Conservation (phyloP, 2,888 invertebrate species). For the Lycia hirtaria region DNA sequence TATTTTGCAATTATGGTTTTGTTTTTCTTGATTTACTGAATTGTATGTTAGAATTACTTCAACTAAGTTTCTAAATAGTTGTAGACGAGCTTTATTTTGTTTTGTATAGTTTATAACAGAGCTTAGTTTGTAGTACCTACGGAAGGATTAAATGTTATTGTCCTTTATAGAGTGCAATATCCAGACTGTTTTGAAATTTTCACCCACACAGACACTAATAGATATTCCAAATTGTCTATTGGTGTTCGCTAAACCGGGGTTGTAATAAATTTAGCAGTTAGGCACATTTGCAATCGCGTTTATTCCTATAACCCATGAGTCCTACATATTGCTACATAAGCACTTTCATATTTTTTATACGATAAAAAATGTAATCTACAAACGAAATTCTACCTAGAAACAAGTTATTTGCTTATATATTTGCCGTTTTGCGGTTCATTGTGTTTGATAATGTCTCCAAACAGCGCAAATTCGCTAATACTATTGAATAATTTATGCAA, state of each 20-base stretch:
- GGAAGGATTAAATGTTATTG: background rate
- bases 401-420: background rate
- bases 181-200: slow-evolving; percentile 2
- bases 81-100: background rate
- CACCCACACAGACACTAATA: slow-evolving; percentile 7
- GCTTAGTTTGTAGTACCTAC: background rate
- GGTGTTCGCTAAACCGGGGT: background rate
- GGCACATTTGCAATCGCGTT: background rate
- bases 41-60: too few species aligned
- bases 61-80: background rate
- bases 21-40: background rate
- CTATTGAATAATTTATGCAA: slow-evolving; percentile 40
- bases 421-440: background rate
- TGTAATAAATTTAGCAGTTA: background rate
- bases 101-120: background rate
- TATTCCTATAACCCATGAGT: too few species aligned
- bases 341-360: too few species aligned
- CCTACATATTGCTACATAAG: too few species aligned
- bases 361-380: background rate
- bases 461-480: slow-evolving; percentile 3
- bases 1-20: too few species aligned
- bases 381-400: background rate
- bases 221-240: too few species aligned
- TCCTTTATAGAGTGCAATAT: background rate
- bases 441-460: slow-evolving; percentile 1